Conservation (phyloP, 2,113 vertebrate genomes). For the Rallus limicola region DNA sequence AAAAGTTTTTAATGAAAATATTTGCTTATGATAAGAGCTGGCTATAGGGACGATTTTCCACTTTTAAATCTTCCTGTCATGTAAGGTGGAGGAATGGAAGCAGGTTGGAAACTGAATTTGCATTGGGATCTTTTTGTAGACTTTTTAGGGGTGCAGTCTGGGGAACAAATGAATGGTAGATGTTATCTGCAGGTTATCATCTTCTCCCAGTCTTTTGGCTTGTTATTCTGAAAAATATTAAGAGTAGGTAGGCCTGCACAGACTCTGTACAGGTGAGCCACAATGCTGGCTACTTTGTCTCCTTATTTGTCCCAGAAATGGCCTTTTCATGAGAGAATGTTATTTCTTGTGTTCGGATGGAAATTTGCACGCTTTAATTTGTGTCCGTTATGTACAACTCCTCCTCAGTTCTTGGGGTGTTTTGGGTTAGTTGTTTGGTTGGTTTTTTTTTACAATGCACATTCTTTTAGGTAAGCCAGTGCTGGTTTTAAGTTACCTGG, state of each 20-base stretch:
- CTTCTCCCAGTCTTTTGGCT: not conserved
- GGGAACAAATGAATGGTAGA: not conserved
- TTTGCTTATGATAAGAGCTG: not conserved
- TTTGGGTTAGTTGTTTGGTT: not conserved
- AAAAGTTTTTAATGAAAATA: not conserved
- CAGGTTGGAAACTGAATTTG: not conserved
- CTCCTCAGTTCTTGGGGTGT: not conserved
- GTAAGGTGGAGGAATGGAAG: not conserved
- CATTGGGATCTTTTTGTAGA: not conserved
- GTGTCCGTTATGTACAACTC: not conserved
- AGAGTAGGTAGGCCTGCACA: not conserved
- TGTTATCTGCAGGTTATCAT: not conserved
- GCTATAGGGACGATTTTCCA: not conserved
- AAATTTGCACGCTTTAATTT: not conserved
- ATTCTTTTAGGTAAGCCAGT: not conserved
- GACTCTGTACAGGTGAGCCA: not conserved
- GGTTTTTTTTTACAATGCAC: not conserved
- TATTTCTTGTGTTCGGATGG: not conserved
- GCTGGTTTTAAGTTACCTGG: not conserved
- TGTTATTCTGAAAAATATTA: not conserved
- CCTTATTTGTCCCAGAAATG: not conserved
- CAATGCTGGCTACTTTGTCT: not conserved
- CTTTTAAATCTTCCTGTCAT: not conserved
- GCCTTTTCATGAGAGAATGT: not conserved
- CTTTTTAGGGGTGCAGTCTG: not conserved